Evolutionary conservation across 2,888 invertebrate genomes (phyloP), one percentile per base, ranked within the genome.

Genomic region (Myopa tessellatipennis): DNA sequence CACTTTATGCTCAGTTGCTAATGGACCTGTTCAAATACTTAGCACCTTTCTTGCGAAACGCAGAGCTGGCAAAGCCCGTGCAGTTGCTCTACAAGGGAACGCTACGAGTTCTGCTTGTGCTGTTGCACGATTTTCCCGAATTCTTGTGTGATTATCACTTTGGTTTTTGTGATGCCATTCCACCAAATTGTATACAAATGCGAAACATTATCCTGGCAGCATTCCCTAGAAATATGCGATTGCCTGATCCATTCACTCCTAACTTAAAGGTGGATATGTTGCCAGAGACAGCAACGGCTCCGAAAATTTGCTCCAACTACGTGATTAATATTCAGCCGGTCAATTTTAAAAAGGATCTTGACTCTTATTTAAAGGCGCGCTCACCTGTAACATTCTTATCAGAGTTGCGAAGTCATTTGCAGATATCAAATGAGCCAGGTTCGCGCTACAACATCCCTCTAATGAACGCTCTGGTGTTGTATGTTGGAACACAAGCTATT

Each of bases 91-190:
- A 99, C 91, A 98, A 98, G 90, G 99, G 98, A 83, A 98, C 98
- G 0, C 90, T 99, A 68, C 93, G 98, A 80, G 97, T 99, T 10
- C 91, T 99, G 73, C 91, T 99, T 60, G 98, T 99, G 0, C 90
- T 99, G 50, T 91, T 99, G 14, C 99, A 99, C 88, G 99, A 99
- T 89, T 99, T 99, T 89, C 99, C 99, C 0, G 99, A 99, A 90
- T 98, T 99, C 89, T 92, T 99, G 73, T 99, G 99, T 90, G 99
- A 99, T 88, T 99, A 98, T 89, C 98, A 99, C 89, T 99, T 99
- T 89, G 96, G 97, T 67, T 98, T 99, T 90, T 99, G 99, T 89
- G 99, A 99, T 89, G 98, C 97, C 79, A 99, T 99, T 84, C 99
- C 99, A 69, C 97, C 99, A 4, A 99, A 99, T 89, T 99, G 99